Base-by-base conservation (phyloP, 2,797 vertebrate genomes). In the Hoplostethus atlanticus region DNA sequence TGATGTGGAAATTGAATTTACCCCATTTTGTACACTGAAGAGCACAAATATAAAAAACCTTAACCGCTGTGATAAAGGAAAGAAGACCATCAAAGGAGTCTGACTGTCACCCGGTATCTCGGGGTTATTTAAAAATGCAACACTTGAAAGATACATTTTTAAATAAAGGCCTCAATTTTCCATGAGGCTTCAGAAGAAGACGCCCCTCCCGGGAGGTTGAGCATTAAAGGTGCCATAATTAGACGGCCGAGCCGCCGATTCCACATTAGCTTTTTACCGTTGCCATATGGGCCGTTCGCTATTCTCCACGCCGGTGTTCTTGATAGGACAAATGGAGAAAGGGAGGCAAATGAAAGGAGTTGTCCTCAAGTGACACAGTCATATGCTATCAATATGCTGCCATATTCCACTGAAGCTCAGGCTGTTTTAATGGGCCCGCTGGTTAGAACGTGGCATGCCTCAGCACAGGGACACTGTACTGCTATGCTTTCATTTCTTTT, bases 381-480 rank as follows among this genome's bases (percentile, higher is more conserved):
- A 89, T 84, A 71, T 90, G 88, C 70, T 89, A 70, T 93, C 90
- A 90, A 91, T 90, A 80, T 89, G 86, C 86, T 87, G 84, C 87
- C 83, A 79, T 87, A 87, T 84, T 85, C 74, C 77, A 60, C 72
- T 76, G 70, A 64, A 86, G 73, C 69, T 44, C 64, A 59, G 71
- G 67, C 77, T 79, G 64, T 76, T 91, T 89, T 89, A 87, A 92
- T 84, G 74, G 90, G 84, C 65, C 75, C 79, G 77, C 74, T 86
- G 89, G 87, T 92, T 87, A 77, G 81, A 87, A 84, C 77, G 83
- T 88, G 87, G 87, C 86, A 86, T 69, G 84, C 76, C 68, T 83
- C 76, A 74, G 9, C 81, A 81, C 77, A 85, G 84, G 83, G 81
- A 81, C 75, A 73, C 68, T 74, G 69, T 79, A 83, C 80, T 88